phyloP scores from a whole-genome alignment of 2,888 invertebrate species.

The Tortricodes alternella region DNA sequence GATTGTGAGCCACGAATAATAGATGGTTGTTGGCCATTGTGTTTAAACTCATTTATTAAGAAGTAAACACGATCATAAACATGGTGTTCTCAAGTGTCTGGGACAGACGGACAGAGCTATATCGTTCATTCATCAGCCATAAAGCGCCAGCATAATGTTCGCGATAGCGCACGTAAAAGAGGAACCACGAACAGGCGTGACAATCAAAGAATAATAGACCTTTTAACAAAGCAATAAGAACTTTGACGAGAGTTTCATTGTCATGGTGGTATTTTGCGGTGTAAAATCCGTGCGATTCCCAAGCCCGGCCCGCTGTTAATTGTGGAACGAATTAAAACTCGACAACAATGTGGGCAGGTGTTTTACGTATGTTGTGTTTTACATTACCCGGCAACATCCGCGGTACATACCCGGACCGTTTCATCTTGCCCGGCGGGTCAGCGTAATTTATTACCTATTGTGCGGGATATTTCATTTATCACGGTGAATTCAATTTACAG shows the following conservation, averaged over 20 bases:
- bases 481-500: slow-evolving; percentile 82
- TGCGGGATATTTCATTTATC: slow-evolving; percentile 82
- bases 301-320: slow-evolving; percentile 27
- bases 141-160: slow-evolving; percentile 21
- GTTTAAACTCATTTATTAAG: neutral
- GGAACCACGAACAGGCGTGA: no score
- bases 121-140: slow-evolving; percentile 20
- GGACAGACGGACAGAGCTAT: slow-evolving; percentile 1
- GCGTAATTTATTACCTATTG: slow-evolving; percentile 83
- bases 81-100: neutral
- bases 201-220: no score
- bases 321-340: slow-evolving; percentile 42
- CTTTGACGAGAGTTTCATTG: no score
- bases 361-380: slow-evolving; percentile 69
- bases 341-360: slow-evolving; percentile 65
- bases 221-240: no score
- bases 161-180: neutral
- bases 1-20: no score
- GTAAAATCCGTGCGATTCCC: slow-evolving; percentile 28
- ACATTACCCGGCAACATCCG: slow-evolving; percentile 69
- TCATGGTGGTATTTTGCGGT: slow-evolving; percentile 30
- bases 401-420: slow-evolving; percentile 71
- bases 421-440: slow-evolving; percentile 78
- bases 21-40: no score
- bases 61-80: neutral